Base-by-base conservation (phyloP, 2,888 invertebrate species). In the Melinopterus prodromus region DNA sequence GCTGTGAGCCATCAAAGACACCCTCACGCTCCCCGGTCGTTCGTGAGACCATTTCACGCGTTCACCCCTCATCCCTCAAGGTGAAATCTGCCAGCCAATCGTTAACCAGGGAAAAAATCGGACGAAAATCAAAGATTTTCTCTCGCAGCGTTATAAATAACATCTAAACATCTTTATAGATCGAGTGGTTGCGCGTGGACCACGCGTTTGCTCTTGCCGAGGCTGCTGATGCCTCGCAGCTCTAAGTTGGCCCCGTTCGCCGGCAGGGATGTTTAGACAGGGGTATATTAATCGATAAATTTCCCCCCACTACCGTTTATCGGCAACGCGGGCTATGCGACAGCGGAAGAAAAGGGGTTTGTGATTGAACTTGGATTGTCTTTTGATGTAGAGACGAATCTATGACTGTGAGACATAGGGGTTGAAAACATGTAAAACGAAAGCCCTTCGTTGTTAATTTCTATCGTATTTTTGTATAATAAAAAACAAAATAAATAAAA, bases 141-240 rank as follows among this genome's bases (percentile, higher is more conserved):
- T 9, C 53, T 6, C 53, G 7, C 1, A 53, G 53, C 53, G 53
- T 53, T 53, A 53, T 53, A 53, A 53, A 53, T 53, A 53, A 53
- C 53, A 53, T 53, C 53, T 53, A 53, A 53, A 53, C 53, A 53
- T 53, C 53, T 53, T 53, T 53, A 53, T 53, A 53, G 53, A 53
- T 53, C 53, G 53, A 53, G 53, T 53, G 53, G 26, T 26, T 26
- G 26, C 12, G 12, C 53, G 53, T 53, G 53, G 53, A 53, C 53
- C 53, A 4, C 7, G 53, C 53, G 12, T 53, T 12, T 9, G 53
- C 53, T 7, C 53, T 6, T 0, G 53, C 12, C 5, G 53, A 53
- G 2, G 53, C 53, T 0, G 53, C 12, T 53, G 53, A 53, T 53
- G 53, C 53, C 5, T 53, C 53, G 53, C 53, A 53, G 53, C 53